These are phyloP conservation scores for Ornithoptera priamus DNA, from an alignment of 2,888 invertebrate species.

Conservation along the genomic window DNA sequence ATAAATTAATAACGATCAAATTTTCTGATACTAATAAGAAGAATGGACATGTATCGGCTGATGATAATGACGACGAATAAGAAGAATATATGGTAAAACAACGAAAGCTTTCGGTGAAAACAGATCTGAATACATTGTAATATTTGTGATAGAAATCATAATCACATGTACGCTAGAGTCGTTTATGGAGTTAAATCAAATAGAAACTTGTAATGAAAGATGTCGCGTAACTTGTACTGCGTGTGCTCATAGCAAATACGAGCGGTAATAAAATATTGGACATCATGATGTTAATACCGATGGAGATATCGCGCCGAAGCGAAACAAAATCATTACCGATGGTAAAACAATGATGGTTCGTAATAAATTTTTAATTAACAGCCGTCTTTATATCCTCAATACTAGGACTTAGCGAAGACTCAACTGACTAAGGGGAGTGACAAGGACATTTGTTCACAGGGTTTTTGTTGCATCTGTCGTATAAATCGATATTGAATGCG, in stretches of 20 bases:
- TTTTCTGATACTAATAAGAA: no score
- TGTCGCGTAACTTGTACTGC: constrained; percentile 69
- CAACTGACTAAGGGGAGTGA: no score
- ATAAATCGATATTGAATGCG: background rate
- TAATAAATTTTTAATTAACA: no score
- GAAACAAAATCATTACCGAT: constrained; percentile 4
- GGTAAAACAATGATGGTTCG: no score
- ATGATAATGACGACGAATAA: background rate
- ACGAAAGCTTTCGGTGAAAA: constrained; percentile 39
- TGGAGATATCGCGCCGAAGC: constrained; percentile 29
- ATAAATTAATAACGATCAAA: no score
- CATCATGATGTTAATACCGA: constrained; percentile 66
- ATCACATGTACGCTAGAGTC: constrained; percentile 67
- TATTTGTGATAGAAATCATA: constrained; percentile 77
- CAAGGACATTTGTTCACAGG: background rate
- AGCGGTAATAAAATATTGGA: constrained; percentile 73
- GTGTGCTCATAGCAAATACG: constrained; percentile 67
- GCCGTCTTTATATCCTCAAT: no score
- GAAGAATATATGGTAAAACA: background rate
- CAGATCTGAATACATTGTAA: constrained; percentile 57
- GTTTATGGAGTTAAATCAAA: constrained; percentile 78
- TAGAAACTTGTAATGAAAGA: constrained; percentile 79
- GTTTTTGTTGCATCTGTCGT: constrained; percentile 31
- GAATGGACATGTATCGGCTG: no score
- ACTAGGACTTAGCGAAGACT: no score